phyloP scores from a whole-genome alignment of 2,888 invertebrate species.

The Apocheima hispidaria region DNA sequence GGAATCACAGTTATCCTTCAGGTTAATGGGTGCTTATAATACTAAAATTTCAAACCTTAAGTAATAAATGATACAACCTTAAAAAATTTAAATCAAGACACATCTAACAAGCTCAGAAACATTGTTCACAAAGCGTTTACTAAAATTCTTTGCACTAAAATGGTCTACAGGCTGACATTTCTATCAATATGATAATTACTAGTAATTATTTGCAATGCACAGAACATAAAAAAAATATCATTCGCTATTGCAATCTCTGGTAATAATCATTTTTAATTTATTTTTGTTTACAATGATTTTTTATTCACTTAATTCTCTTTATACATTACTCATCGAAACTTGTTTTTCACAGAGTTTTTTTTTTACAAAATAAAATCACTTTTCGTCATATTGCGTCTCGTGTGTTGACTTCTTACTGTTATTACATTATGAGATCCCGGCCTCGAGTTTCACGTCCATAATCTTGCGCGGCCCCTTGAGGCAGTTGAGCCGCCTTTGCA shows the following conservation, averaged over 20 bases:
- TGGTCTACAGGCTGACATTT: constrained; percentile 53
- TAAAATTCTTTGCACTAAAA: constrained; percentile 62
- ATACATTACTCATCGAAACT: constrained; percentile 67
- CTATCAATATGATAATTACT: constrained; percentile 61
- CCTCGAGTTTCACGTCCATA: constrained; percentile 82
- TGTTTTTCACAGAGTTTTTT: constrained; percentile 69
- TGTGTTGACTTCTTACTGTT: constrained; percentile 67
- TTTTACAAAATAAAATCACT: constrained; percentile 85
- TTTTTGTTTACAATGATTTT: constrained; percentile 66
- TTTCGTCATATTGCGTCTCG: constrained; percentile 69
- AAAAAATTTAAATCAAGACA: constrained; percentile 66
- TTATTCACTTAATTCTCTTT: constrained; percentile 75
- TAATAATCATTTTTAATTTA: constrained; percentile 71
- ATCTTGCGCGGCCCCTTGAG: constrained; percentile 81
- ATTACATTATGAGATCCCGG: constrained; percentile 84
- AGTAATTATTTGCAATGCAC: constrained; percentile 59
- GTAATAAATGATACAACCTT: constrained; percentile 68
- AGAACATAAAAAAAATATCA: constrained; percentile 83
- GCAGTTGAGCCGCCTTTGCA: constrained; percentile 94
- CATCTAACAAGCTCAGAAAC: constrained; percentile 64
- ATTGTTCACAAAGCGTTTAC: constrained; percentile 66
- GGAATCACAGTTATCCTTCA: constrained; percentile 39
- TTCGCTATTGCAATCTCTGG: constrained; percentile 81
- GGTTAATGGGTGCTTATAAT: constrained; percentile 59
- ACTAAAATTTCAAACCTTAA: constrained; percentile 68